Evolutionary conservation across 1,140 invertebrate genomes (phyloP).

Genomic region (Onthophagus taurus): DNA sequence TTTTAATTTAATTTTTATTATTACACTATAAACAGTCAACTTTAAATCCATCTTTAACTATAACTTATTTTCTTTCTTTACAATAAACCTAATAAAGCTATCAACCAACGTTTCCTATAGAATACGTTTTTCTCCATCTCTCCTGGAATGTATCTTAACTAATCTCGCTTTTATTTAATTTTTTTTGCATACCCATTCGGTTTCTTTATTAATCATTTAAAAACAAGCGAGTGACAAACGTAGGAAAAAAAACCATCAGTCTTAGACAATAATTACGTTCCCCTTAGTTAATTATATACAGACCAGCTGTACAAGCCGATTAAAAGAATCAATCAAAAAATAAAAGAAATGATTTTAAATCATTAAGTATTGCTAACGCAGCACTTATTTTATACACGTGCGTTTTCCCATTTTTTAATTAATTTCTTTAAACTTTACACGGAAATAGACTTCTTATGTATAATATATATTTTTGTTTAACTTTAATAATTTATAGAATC

Average conservation of each 20-base stretch:
- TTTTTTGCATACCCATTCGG: not conserved
- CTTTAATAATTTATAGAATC: not conserved
- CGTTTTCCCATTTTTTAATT: no score
- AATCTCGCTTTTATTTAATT: not conserved
- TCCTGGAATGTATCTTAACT: conserved; percentile 4
- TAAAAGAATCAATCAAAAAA: conserved; percentile 11
- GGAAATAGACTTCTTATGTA: conserved; percentile 11
- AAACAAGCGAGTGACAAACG: conserved; percentile 5
- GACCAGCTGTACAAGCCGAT: conserved; percentile 15
- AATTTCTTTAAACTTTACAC: no score
- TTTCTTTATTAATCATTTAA: not conserved
- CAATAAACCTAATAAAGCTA: conserved; percentile 12
- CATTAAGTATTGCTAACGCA: conserved; percentile 12
- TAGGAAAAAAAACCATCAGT: conserved; percentile 11
- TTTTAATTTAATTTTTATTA: no score
- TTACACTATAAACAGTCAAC: conserved; percentile 13
- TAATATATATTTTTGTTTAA: conserved; percentile 2
- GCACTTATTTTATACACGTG: conserved; percentile 11
- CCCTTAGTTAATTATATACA: conserved; percentile 9
- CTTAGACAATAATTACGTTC: conserved; percentile 8
- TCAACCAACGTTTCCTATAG: not conserved
- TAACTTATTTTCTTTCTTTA: not conserved
- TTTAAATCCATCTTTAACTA: conserved; percentile 3
- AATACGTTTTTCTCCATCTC: conserved; percentile 2
- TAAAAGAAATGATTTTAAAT: conserved; percentile 1